A percentile compares a stretch with the other conserved stretches of the same genome.
Evolutionary conservation across 1,140 invertebrate species (phyloP).

Genomic region (Aculops lycopersici): DNA sequence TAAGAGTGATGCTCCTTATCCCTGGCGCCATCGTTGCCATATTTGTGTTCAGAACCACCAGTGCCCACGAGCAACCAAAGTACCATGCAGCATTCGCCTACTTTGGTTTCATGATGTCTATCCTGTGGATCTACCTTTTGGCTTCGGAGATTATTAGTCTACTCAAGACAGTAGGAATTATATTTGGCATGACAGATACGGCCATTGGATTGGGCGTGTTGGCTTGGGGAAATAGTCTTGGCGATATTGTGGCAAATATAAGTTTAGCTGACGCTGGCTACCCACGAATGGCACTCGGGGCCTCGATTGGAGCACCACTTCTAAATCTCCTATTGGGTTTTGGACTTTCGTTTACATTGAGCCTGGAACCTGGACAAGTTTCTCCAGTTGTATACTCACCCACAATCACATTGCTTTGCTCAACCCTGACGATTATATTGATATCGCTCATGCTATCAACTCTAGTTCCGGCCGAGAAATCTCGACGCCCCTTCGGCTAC

Average conservation of each 20-base stretch:
- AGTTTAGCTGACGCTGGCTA: constrained; percentile 27
- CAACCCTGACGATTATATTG: not conserved
- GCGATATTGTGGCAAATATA: constrained; percentile 25
- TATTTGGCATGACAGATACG: constrained; percentile 25
- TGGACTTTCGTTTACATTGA: constrained; percentile 22
- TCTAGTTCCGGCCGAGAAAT: not conserved
- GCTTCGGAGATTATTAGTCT: constrained; percentile 31
- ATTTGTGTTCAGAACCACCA: constrained; percentile 15
- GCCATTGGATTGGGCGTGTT: constrained; percentile 33
- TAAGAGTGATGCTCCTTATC: too few relatives aligned
- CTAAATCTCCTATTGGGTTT: constrained; percentile 25
- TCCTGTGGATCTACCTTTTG: constrained; percentile 29
- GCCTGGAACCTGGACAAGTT: constrained; percentile 8
- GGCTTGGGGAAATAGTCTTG: constrained; percentile 34
- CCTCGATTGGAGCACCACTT: constrained; percentile 33
- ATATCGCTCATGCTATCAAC: not conserved
- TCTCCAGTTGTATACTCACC: not conserved
- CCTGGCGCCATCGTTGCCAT: constrained; percentile 12
- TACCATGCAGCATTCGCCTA: constrained; percentile 23
- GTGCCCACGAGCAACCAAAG: constrained; percentile 13
- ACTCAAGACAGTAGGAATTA: constrained; percentile 24
- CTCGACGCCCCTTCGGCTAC: not conserved
- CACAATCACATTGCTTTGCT: not conserved
- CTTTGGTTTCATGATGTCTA: constrained; percentile 26
- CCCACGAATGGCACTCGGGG: constrained; percentile 31